Base-by-base conservation (phyloP, 1,140 invertebrate species). In the Potamilus streckersoni region DNA sequence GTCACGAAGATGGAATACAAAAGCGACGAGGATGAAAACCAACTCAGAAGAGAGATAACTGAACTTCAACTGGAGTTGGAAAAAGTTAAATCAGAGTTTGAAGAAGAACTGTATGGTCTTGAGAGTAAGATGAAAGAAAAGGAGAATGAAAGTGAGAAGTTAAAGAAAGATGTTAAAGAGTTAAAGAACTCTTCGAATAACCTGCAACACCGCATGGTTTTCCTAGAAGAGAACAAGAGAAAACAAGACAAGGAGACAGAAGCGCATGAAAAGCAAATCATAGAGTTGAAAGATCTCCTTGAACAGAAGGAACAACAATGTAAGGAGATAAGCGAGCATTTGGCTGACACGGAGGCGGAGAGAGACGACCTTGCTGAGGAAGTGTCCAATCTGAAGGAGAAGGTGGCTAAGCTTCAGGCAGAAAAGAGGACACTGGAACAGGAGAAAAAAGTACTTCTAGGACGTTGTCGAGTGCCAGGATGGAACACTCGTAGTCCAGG, bases 321-420 rank as follows among this genome's bases (percentile, higher is more conserved):
- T 12, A 14, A 31, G 56, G 75, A 77, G 49, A 49, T 77, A 23
- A 67, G 64, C 55, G 69, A 61, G 61, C 57, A 72, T 61, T 62
- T 77, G 19, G 75, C 66, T 61, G 69, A 77, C 20, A 77, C 75
- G 2, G 75, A 77, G 61, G 72, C 19, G 68, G 75, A 77, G 23
- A 77, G 73, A 55, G 75, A 77, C 13, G 75, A 77, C 8, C 49
- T 77, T 17, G 73, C 72, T 69, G 75, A 77, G 56, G 70, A 71
- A 61, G 15, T 77, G 58, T 56, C 69, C 55, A 59, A 77, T 14
- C 65, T 77, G 19, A 77, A 77, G 63, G 23, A 11, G 38, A 71
- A 77, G 20, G 38, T 77, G 5, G 58, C 27, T 17, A 72, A 62
- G 14, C 60, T 77, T 19, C 72, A 77, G 27, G 62, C 69, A 55